Base-by-base conservation (phyloP, 2,113 vertebrate species). In the Oryzias melastigma region DNA sequence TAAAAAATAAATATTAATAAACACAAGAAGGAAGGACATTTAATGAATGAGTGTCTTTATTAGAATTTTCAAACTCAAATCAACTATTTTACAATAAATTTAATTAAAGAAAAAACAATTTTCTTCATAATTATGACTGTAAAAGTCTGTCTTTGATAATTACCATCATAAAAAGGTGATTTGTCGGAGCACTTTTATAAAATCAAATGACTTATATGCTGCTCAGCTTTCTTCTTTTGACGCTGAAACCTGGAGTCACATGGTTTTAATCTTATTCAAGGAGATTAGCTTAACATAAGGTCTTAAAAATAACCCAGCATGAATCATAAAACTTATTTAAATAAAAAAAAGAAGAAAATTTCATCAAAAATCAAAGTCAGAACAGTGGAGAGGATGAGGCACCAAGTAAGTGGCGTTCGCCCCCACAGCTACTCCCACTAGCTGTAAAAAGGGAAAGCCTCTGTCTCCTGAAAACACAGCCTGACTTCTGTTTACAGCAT, bases 381-480 rank as follows among this genome's bases (percentile, higher is more conserved):
- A 5, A 13, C 27, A 17, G 5, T n/a, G 12, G 12, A 10, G 45
- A 7, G 41, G 45, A 20, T 5, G 15, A 61, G 43, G 50, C 18
- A 22, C 56, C 57, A 71, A 53, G 69, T 46, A 5, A 35, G 10
- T 44, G 51, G 12, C 14, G 5, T 7, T n/a, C 5, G 1, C 12
- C 44, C 17, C 6, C 22, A 35, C 19, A 18, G 59, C 12, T 45
- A 41, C 52, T 64, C 52, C 19, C 52, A 83, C 82, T 71, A 63
- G 75, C 25, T n/a, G 17, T 58, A 52, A 68, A 73, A 79, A 81
- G 71, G 73, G 76, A 78, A 83, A 82, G 62, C 73, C 70, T 81
- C 70, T 78, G 65, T 77, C 48, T 62, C 65, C 78, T 67, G 69
- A 76, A 78, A 78, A 57, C 54, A 12, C 5, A 3, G 75, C 80